Evolutionary conservation across 2,113 vertebrate species (phyloP).

Genomic region (Periophthalmus modestus): DNA sequence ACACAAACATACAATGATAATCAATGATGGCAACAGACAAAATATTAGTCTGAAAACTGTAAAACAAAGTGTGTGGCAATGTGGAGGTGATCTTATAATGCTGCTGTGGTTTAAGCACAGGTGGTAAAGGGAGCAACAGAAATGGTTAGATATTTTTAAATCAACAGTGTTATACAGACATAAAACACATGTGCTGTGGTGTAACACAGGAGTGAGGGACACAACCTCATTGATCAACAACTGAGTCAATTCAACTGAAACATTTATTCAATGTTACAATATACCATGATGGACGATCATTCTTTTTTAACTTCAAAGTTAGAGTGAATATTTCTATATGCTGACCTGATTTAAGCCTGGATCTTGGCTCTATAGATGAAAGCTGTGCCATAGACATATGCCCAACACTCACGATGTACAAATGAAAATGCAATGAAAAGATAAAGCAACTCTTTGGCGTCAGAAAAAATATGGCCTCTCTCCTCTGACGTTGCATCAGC

Average conservation of each 20-base stretch:
- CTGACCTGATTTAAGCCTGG: slow-evolving; percentile 14
- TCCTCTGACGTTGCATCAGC: slow-evolving; percentile 64
- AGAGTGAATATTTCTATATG: slow-evolving; percentile 13
- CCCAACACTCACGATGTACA: slow-evolving; percentile 10
- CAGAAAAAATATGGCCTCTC: slow-evolving; percentile 80
- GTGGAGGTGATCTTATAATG: slow-evolving; percentile 34
- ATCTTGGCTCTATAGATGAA: slow-evolving; percentile 16
- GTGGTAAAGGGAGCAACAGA: slow-evolving; percentile 34
- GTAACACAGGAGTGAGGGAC: slow-evolving; percentile 22
- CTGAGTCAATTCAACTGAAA: slow-evolving; percentile 32
- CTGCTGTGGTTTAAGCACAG: neutral
- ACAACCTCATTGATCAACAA: slow-evolving; percentile 19
- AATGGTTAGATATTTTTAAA: slow-evolving; percentile 20
- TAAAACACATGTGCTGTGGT: slow-evolving; percentile 19
- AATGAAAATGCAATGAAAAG: slow-evolving; percentile 53
- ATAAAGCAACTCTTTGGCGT: slow-evolving; percentile 83
- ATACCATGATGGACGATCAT: slow-evolving; percentile 27
- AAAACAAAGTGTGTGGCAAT: slow-evolving; percentile 9
- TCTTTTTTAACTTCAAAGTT: slow-evolving; percentile 32
- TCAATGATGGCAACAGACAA: slow-evolving; percentile 68
- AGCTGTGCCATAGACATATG: slow-evolving; percentile 4
- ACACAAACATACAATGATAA: slow-evolving; percentile 64
- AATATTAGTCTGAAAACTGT: slow-evolving; percentile 40
- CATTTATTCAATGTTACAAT: slow-evolving; percentile 30
- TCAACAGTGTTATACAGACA: slow-evolving; percentile 9